Evolutionary conservation across 2,113 vertebrate genomes (phyloP), one percentile per base, ranked within the genome.

Genomic region (Cygnus buccinator): DNA sequence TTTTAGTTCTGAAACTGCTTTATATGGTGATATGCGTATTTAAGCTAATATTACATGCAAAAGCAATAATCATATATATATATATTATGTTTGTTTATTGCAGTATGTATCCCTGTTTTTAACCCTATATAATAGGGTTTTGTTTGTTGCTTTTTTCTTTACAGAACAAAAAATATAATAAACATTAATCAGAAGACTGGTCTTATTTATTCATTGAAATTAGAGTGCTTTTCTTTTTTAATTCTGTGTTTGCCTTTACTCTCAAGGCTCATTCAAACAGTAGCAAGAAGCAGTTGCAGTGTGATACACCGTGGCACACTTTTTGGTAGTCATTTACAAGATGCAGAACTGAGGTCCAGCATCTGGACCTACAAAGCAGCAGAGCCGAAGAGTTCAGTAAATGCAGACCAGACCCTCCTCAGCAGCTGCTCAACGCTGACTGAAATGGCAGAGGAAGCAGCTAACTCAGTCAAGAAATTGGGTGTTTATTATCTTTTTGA

Each of bases 31-130:
- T 81, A 5, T 68, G 9, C 54, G 48, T 75, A 68, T 58, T 93
- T 73, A 61, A 54, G 41, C 48, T 55, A 68, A 62, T 67, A 52
- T 33, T 90, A 93, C 44, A 20, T 16, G 50, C 54, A 77, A 89
- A 89, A 97, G 91, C 74, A 94, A 95, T 85, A 95, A 79, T 79
- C 39, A 55, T 39, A 74, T 66, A 61, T 39, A 61, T 39, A 61
- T 50, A 16, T 59, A 35, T 33, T 31, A 50, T 91, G 48, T 93
- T 57, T 43, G 41, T 59, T 73, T 59, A 65, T 33, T 92, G 57
- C 6, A 4, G 29, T 78, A 66, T 62, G 20, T 89, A 57, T 71
- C 33, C 37, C 14, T 87, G 29, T 11, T 91, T 87, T 84, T 84
- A 84, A 55, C 55, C 26, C 31, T 81, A 19, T 31, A 7, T 58